phyloP scores from a whole-genome alignment of 2,797 vertebrate species.

The Odontamblyopus lacepedii region DNA sequence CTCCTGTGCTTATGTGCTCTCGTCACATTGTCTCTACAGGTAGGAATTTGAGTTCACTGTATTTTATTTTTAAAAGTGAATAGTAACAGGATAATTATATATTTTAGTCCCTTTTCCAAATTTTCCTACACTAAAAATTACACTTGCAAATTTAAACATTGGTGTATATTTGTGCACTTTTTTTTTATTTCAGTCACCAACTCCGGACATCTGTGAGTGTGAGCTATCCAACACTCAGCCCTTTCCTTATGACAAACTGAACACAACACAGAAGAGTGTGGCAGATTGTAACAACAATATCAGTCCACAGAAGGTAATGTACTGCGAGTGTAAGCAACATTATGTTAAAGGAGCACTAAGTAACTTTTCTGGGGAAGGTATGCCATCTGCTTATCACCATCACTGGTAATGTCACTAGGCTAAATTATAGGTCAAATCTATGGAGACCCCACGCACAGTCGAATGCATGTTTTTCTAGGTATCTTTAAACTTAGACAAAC shows the following conservation, averaged over 20 bases:
- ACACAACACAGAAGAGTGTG: constrained; percentile 15
- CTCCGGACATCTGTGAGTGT: constrained; percentile 56
- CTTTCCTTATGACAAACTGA: constrained; percentile 64
- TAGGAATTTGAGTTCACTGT: constrained; percentile 20
- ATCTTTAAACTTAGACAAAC: too few species aligned
- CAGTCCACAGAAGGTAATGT: constrained; percentile 55
- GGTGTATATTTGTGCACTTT: neutral
- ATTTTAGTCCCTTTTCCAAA: too few species aligned
- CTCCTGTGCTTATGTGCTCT: constrained; percentile 41
- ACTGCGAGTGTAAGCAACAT: neutral
- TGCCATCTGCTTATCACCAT: too few species aligned
- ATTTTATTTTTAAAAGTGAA: neutral
- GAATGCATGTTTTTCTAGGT: too few species aligned
- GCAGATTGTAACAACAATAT: constrained; percentile 53
- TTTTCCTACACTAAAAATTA: too few species aligned
- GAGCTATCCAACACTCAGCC: constrained; percentile 49
- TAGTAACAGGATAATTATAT: too few species aligned
- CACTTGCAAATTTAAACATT: too few species aligned
- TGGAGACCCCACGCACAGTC: too few species aligned
- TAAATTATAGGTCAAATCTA: too few species aligned
- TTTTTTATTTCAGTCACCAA: constrained; percentile 20
- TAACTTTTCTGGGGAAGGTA: too few species aligned
- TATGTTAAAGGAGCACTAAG: too few species aligned
- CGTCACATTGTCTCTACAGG: constrained; percentile 48
- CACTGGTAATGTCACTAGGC: too few species aligned